Percentiles rank a stretch among this genome's conserved stretches.
Conservation (phyloP, 2,888 invertebrate genomes). For the Andrena minutula region DNA sequence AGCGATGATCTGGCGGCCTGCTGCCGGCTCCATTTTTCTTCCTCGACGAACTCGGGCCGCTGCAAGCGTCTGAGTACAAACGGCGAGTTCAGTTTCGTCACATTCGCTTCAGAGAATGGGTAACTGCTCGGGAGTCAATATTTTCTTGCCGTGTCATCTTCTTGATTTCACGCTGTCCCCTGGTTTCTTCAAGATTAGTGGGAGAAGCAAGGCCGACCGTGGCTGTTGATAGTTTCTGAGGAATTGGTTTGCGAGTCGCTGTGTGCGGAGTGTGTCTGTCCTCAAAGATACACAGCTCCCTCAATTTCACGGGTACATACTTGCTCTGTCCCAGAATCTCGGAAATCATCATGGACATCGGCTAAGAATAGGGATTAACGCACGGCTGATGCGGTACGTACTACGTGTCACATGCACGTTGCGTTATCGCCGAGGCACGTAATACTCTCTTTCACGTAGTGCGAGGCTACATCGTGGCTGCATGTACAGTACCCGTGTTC, state of each 20-base stretch:
- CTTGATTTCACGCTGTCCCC: no score
- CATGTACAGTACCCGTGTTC: not conserved
- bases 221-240: no score
- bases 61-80: not conserved
- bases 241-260: no score
- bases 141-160: no score
- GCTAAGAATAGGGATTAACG: conserved; percentile 25
- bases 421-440: conserved; percentile 29
- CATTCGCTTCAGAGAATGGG: no score
- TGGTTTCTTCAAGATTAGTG: no score
- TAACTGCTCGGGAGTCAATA: no score
- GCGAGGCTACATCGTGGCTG: not conserved
- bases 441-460: conserved; percentile 16
- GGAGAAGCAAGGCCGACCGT: no score
- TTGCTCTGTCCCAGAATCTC: conserved; percentile 3
- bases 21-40: not conserved
- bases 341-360: not conserved
- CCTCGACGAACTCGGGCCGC: not conserved
- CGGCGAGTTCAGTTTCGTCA: not conserved
- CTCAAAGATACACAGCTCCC: not conserved
- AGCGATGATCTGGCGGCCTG: not conserved
- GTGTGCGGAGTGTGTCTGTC: not conserved
- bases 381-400: conserved; percentile 7
- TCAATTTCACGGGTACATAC: not conserved
- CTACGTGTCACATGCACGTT: not conserved